These are phyloP conservation scores for Scaptomyza flava DNA, from an alignment of 2,888 invertebrate species.

Conservation along the genomic window DNA sequence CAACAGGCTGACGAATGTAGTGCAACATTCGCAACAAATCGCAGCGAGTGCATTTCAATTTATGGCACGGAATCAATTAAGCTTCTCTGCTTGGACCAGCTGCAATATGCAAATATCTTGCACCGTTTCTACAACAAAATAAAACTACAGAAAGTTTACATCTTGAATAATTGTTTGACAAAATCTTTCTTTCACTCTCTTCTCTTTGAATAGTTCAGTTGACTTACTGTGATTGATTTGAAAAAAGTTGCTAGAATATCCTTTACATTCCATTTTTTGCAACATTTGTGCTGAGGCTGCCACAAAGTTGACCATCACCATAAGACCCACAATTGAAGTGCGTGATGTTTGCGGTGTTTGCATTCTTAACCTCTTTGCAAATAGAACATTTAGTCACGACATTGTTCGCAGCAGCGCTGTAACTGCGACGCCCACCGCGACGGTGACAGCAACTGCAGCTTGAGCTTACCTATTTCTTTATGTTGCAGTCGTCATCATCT, in stretches of 20 bases:
- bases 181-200: neutral
- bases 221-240: neutral
- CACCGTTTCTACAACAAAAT: neutral
- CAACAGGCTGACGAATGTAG: neutral
- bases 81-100: constrained; percentile 20
- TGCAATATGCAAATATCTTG: constrained; percentile 57
- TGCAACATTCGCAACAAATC: neutral
- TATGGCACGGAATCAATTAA: constrained; percentile 73
- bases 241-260: neutral
- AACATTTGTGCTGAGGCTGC: neutral
- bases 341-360: constrained; percentile 8
- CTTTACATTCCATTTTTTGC: neutral
- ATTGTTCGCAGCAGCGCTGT: constrained; percentile 2
- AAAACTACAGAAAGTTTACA: neutral
- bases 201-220: neutral
- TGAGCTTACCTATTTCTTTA: neutral
- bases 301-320: neutral
- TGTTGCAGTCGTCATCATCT: neutral
- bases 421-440: neutral
- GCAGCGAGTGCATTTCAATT: constrained; percentile 70
- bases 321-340: neutral
- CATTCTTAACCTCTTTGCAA: constrained; percentile 1
- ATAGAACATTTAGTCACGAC: neutral
- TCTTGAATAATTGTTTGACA: neutral
- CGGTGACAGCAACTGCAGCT: neutral